Evolutionary conservation across 1,140 invertebrate species (phyloP).

Genomic region (Aricia agestis): DNA sequence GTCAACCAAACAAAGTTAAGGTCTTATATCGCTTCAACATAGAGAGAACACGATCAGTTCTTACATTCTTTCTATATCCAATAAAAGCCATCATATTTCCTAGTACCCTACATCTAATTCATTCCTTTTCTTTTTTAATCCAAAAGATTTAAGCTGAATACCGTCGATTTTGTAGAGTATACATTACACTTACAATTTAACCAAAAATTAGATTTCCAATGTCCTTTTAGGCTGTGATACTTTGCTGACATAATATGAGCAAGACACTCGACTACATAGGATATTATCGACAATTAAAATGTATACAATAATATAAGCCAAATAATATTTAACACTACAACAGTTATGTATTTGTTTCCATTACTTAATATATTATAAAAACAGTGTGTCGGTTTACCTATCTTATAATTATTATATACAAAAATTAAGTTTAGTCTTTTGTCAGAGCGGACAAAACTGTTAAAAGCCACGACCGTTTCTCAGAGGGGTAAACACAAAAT

Average conservation of each 20-base stretch:
- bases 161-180: background rate
- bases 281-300: slow-evolving; percentile 32
- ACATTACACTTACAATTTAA: background rate
- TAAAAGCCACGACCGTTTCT: slow-evolving; percentile 40
- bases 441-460: slow-evolving; percentile 57
- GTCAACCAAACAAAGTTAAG: slow-evolving; percentile 38
- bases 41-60: slow-evolving; percentile 49
- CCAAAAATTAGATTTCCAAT: slow-evolving; percentile 25
- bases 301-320: slow-evolving; percentile 38
- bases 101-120: slow-evolving; percentile 52
- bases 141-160: slow-evolving; percentile 27
- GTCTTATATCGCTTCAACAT: slow-evolving; percentile 17
- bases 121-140: slow-evolving; percentile 44
- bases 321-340: slow-evolving; percentile 61
- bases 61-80: slow-evolving; percentile 52
- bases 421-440: slow-evolving; percentile 68
- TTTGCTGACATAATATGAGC: background rate
- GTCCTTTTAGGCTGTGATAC: slow-evolving; percentile 4
- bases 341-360: slow-evolving; percentile 64
- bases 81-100: slow-evolving; percentile 48
- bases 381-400: slow-evolving; percentile 67
- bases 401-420: slow-evolving; percentile 72
- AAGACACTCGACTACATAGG: slow-evolving; percentile 32
- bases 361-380: slow-evolving; percentile 73
- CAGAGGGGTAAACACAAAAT: slow-evolving; percentile 29